Percentiles rank a stretch among this genome's conserved stretches.
Evolutionary conservation across 2,113 vertebrate genomes (phyloP).

Genomic region (Otis tarda): DNA sequence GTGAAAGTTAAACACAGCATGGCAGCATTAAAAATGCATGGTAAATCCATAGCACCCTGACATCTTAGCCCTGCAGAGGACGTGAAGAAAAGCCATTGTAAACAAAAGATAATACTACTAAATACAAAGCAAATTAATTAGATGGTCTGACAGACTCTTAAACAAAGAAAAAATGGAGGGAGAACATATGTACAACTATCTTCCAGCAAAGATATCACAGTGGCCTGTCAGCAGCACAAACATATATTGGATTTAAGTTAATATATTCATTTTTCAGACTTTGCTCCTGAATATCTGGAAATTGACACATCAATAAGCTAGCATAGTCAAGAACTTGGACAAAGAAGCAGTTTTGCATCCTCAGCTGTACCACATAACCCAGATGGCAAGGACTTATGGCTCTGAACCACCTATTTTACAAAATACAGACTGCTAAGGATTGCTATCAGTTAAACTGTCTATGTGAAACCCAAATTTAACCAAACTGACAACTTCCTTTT

Average conservation of each 20-base stretch:
- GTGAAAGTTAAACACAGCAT: constrained; percentile 84
- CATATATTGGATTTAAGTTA: neutral
- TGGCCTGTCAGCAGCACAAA: neutral
- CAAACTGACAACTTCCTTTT: neutral
- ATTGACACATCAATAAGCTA: neutral
- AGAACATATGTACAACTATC: constrained; percentile 12
- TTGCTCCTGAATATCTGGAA: neutral
- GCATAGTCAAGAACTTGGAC: neutral
- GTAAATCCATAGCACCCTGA: constrained; percentile 72
- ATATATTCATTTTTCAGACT: neutral
- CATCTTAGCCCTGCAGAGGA: constrained; percentile 67
- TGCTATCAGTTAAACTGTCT: neutral
- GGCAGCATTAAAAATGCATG: constrained; percentile 77
- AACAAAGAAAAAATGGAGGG: constrained; percentile 49
- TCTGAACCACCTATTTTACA: neutral
- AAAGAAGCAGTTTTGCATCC: neutral
- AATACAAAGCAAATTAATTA: constrained; percentile 64
- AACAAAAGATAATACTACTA: constrained; percentile 64
- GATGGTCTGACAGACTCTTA: constrained; percentile 44
- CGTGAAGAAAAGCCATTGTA: constrained; percentile 67
- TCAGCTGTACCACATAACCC: neutral
- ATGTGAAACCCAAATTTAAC: neutral
- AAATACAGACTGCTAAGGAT: neutral
- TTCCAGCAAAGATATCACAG: constrained; percentile 2
- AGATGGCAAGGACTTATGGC: neutral